A percentile compares a stretch with the other conserved stretches of the same genome.
Evolutionary conservation across 2,888 invertebrate species (phyloP).

Genomic region (Macrophya alboannulata): DNA sequence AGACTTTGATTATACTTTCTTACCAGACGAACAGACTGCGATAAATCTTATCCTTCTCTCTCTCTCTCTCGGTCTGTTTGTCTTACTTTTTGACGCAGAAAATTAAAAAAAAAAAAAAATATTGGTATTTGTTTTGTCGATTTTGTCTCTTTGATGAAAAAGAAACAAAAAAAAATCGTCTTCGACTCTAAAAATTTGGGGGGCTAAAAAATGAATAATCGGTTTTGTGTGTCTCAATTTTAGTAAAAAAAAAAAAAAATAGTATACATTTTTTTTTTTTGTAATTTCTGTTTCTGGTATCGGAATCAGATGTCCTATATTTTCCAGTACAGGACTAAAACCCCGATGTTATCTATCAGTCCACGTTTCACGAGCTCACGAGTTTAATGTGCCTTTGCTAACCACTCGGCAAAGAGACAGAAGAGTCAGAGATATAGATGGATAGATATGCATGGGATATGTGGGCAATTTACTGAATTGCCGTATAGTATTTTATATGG

Average conservation of each 20-base stretch:
- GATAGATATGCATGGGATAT: not conserved
- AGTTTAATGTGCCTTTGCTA: conserved; percentile 7
- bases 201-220: too few species aligned
- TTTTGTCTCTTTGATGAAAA: not conserved
- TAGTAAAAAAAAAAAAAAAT: too few species aligned
- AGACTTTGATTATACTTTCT: conserved; percentile 10
- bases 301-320: not conserved
- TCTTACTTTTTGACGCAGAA: not conserved
- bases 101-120: too few species aligned
- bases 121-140: not conserved
- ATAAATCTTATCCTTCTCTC: not conserved
- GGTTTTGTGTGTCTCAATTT: too few species aligned
- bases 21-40: not conserved
- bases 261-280: not conserved
- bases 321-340: not conserved
- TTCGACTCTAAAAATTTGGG: too few species aligned
- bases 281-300: not conserved
- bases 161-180: not conserved
- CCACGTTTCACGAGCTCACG: conserved; percentile 4
- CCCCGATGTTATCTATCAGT: not conserved
- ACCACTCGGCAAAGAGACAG: conserved; percentile 11
- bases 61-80: not conserved
- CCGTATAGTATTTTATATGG: not conserved
- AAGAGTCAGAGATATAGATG: not conserved
- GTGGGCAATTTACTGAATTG: not conserved